Conservation (phyloP, 2,797 vertebrate species). For the Parambassis ranga region DNA sequence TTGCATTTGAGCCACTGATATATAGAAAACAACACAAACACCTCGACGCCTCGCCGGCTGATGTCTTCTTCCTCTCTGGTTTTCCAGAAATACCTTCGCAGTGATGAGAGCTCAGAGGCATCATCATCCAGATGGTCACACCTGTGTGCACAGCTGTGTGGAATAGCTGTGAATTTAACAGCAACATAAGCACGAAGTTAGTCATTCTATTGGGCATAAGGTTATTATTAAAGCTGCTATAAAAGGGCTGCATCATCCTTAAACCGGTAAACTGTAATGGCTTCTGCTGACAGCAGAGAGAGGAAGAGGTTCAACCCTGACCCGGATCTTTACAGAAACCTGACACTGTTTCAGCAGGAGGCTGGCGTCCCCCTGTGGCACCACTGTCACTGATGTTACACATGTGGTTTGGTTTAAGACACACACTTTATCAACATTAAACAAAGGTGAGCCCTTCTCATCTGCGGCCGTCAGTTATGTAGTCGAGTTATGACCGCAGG, state of each 20-base stretch:
- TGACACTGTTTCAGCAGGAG: too few relatives aligned
- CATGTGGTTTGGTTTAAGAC: too few relatives aligned
- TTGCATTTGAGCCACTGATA: constrained; percentile 25
- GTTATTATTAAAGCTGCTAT: constrained; percentile 18
- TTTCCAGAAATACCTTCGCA: constrained; percentile 31
- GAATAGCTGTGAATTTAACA: constrained; percentile 13
- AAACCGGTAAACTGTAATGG: background rate
- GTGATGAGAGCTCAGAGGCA: constrained; percentile 7
- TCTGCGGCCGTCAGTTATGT: too few relatives aligned
- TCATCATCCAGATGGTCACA: constrained; percentile 47
- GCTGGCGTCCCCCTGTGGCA: too few relatives aligned
- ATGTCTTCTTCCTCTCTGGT: constrained; percentile 37
- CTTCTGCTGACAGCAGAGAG: too few relatives aligned
- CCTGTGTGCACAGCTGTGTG: constrained; percentile 51
- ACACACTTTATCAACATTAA: too few relatives aligned
- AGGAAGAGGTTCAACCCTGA: too few relatives aligned
- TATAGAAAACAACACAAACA: constrained; percentile 12
- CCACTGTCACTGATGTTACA: too few relatives aligned
- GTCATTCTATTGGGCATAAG: constrained; percentile 3
- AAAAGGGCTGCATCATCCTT: constrained; percentile 8
- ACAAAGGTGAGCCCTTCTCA: too few relatives aligned
- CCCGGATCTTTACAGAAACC: too few relatives aligned
- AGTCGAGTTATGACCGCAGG: too few relatives aligned
- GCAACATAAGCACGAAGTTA: constrained; percentile 24
- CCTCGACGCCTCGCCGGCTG: constrained; percentile 6